These are phyloP conservation scores for Synergus umbraculus DNA, from an alignment of 2,888 invertebrate species.

Conservation along the genomic window DNA sequence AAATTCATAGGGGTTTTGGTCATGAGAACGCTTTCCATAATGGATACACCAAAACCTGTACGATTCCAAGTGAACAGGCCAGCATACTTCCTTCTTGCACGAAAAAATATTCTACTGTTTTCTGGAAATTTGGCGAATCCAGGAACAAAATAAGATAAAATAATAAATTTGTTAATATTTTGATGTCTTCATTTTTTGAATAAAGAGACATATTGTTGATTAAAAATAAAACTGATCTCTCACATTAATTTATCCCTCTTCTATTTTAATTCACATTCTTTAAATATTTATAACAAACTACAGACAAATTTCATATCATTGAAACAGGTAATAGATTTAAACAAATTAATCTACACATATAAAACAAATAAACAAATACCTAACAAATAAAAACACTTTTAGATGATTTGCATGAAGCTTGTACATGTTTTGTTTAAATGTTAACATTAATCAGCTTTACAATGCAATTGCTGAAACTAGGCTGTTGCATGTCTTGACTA, in stretches of 20 bases:
- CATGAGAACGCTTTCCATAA: background rate
- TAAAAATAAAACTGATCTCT: background rate
- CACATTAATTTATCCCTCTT: background rate
- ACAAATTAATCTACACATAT: too few species aligned
- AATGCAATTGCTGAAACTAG: background rate
- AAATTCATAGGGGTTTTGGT: background rate
- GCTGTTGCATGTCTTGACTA: background rate
- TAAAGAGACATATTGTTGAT: background rate
- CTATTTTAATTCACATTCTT: too few species aligned
- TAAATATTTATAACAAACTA: too few species aligned
- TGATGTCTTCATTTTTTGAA: background rate
- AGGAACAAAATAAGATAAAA: background rate
- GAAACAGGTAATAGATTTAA: too few species aligned
- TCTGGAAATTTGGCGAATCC: conserved; percentile 19
- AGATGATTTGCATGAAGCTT: background rate
- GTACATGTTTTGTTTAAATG: too few species aligned
- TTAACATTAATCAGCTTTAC: background rate
- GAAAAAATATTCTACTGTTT: background rate
- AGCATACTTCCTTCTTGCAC: conserved; percentile 21
- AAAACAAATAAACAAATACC: too few species aligned
- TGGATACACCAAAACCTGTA: background rate
- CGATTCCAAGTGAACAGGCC: conserved; percentile 6
- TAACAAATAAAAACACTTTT: too few species aligned
- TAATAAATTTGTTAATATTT: background rate
- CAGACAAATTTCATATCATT: too few species aligned